Evolutionary conservation across 2,113 vertebrate genomes (phyloP).

Genomic region (Syngnathoides biaculeatus): DNA sequence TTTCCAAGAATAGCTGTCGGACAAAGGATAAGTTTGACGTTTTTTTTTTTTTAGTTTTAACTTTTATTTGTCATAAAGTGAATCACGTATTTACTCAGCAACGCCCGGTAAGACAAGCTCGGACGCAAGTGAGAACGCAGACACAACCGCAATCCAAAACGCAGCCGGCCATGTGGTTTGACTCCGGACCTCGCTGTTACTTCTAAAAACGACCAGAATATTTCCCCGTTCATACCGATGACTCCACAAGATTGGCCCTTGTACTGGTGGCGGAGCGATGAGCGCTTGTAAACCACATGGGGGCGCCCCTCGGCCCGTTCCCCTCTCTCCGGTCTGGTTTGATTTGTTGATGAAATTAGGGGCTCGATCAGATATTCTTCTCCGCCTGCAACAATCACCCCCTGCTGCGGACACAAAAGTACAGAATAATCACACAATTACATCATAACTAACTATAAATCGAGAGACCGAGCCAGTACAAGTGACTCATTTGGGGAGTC

Average conservation of each 20-base stretch:
- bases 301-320: constrained; percentile 82
- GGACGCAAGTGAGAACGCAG: constrained; percentile 36
- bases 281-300: constrained; percentile 96
- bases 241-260: constrained; percentile 96
- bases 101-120: constrained; percentile 36
- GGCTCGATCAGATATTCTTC: constrained; percentile 98
- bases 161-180: constrained; percentile 25
- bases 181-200: constrained; percentile 14
- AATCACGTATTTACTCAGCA: constrained; percentile 33
- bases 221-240: constrained; percentile 76
- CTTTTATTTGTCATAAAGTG: constrained; percentile 14
- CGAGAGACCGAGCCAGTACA: not conserved
- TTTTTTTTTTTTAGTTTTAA: not conserved
- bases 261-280: constrained; percentile 89
- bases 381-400: constrained; percentile 90
- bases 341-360: constrained; percentile 76
- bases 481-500: not conserved
- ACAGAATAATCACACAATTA: constrained; percentile 27
- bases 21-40: not conserved
- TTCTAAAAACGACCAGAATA: constrained; percentile 21
- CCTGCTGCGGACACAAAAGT: constrained; percentile 78
- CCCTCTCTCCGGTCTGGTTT: constrained; percentile 59
- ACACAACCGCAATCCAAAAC: constrained; percentile 32
- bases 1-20: not conserved
- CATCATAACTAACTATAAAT: not conserved